These are phyloP conservation scores for Lucilia cuprina DNA, from an alignment of 1,140 invertebrate genomes.

Conservation along the genomic window DNA sequence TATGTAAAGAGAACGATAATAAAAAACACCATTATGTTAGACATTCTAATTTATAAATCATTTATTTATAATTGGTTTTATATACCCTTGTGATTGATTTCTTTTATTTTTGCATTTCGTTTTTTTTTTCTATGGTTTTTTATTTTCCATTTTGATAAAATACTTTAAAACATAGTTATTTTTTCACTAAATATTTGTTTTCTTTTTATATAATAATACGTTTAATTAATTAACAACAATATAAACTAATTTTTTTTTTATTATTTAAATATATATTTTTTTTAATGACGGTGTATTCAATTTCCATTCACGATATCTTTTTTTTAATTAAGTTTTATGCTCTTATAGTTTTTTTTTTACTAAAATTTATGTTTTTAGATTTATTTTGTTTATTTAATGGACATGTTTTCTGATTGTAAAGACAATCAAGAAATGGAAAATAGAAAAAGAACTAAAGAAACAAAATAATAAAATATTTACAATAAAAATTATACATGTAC, in stretches of 20 bases:
- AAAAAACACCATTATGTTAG: not conserved
- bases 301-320: conserved; percentile 30
- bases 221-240: conserved; percentile 36
- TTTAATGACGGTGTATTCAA: conserved; percentile 32
- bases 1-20: too few relatives aligned
- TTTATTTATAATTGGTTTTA: conserved; percentile 4
- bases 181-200: conserved; percentile 23
- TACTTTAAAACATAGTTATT: conserved; percentile 1
- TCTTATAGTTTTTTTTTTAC: not conserved
- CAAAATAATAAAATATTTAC: not conserved
- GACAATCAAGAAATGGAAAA: not conserved
- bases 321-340: not conserved
- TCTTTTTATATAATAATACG: conserved; percentile 16
- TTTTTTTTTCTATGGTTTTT: conserved; percentile 4
- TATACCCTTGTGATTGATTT: not conserved
- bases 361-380: not conserved
- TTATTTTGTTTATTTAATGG: not conserved
- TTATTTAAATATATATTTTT: conserved; percentile 16
- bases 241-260: conserved; percentile 23
- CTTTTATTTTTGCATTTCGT: not conserved
- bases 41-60: conserved; percentile 4
- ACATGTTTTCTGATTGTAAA: not conserved
- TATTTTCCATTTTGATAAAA: conserved; percentile 12
- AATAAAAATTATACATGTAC: not conserved
- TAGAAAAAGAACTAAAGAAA: not conserved